These are phyloP conservation scores for Dipodomys stephensi DNA, from an alignment of 2,113 vertebrate genomes.

Conservation along the genomic window DNA sequence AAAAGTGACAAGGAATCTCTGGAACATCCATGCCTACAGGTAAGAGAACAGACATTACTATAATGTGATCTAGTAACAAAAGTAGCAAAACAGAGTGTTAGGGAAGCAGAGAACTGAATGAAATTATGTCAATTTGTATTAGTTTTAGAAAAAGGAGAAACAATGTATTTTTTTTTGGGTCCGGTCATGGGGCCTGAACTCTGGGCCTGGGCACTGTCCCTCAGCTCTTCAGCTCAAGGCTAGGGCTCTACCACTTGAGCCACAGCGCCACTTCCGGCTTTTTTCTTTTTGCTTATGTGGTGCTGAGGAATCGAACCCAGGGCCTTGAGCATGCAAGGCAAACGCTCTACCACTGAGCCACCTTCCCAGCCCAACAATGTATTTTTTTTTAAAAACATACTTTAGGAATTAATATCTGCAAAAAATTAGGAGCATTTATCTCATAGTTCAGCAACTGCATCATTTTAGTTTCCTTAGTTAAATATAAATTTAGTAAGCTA, in stretches of 20 bases:
- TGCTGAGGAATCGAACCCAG: too few relatives aligned
- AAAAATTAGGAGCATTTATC: slow-evolving; percentile 30
- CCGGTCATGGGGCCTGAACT: too few relatives aligned
- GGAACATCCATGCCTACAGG: not conserved
- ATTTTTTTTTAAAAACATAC: not conserved
- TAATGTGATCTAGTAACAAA: not conserved
- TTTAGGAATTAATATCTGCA: slow-evolving; percentile 11
- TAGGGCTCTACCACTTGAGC: too few relatives aligned
- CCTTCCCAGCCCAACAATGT: too few relatives aligned
- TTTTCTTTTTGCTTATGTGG: too few relatives aligned
- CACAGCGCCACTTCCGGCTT: too few relatives aligned
- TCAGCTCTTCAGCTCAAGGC: too few relatives aligned
- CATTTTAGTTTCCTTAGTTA: slow-evolving; percentile 43
- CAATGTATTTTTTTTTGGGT: too few relatives aligned
- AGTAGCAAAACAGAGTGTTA: not conserved
- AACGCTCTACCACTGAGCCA: too few relatives aligned
- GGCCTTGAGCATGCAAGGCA: too few relatives aligned
- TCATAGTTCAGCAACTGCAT: not conserved
- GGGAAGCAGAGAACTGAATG: not conserved
- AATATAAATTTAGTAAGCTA: slow-evolving; percentile 36
- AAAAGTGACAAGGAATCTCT: not conserved
- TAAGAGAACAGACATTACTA: not conserved
- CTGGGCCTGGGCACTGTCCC: too few relatives aligned
- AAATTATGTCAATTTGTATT: slow-evolving; percentile 16
- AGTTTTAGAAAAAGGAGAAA: slow-evolving; percentile 23